These are phyloP conservation scores for Enteromius trimaculatus DNA, from an alignment of 2,797 vertebrate species.

Conservation along the genomic window DNA sequence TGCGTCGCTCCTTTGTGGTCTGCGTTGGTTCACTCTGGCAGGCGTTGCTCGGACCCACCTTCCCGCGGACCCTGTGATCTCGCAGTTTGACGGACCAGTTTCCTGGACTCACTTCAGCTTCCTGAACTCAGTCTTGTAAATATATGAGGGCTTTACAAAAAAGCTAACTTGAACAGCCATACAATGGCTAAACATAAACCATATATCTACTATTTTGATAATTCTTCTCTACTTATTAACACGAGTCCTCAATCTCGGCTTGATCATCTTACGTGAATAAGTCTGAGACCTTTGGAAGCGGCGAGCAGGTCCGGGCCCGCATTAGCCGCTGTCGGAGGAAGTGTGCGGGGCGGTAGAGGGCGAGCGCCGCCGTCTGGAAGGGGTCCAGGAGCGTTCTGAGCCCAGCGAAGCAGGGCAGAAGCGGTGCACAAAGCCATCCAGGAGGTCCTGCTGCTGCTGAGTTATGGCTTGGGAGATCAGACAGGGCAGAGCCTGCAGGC, in stretches of 20 bases:
- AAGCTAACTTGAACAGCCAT: conserved; percentile 90
- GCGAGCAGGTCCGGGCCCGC: conserved; percentile 43
- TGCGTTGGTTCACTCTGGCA: conserved; percentile 8
- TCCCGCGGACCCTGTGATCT: conserved; percentile 56
- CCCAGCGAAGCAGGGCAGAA: conserved; percentile 79
- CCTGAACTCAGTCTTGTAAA: conserved; percentile 82
- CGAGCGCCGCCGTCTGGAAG: conserved; percentile 79
- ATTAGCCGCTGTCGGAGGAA: conserved; percentile 88
- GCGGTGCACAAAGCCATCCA: conserved; percentile 82
- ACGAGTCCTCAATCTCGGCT: conserved; percentile 37
- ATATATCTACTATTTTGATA: conserved; percentile 80
- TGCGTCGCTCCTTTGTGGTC: conserved; percentile 23
- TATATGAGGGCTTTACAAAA: conserved; percentile 88
- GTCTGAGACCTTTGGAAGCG: conserved; percentile 49
- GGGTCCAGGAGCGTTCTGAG: conserved; percentile 82
- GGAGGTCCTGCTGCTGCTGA: conserved; percentile 85
- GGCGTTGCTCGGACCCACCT: conserved; percentile 6
- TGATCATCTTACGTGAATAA: conserved; percentile 28
- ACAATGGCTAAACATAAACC: conserved; percentile 91
- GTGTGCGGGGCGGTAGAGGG: conserved; percentile 85
- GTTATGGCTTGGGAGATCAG: conserved; percentile 90
- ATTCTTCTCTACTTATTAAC: conserved; percentile 68
- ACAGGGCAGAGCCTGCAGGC: conserved; percentile 88
- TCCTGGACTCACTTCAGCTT: conserved; percentile 78
- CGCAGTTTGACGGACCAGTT: conserved; percentile 76